Evolutionary conservation across 35 echinoderm and acorn worm species (phyloP).

Genomic region (Stichopus chloronotus): DNA sequence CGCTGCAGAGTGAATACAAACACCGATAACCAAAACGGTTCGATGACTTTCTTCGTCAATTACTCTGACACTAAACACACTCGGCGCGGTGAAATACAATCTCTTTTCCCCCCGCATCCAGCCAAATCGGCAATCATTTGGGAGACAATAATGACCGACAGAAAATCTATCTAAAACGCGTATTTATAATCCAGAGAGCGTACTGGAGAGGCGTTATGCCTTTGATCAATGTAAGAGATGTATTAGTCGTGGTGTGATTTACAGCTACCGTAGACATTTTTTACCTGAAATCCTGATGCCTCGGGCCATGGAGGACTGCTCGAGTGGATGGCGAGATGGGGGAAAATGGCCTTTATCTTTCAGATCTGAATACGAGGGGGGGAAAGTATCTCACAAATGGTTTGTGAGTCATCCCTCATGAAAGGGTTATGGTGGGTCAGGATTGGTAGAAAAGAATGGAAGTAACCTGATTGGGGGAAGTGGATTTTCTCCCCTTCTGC

Average conservation of each 20-base stretch:
- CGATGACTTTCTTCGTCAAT: slow-evolving; percentile 55
- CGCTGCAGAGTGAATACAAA: slow-evolving; percentile 33
- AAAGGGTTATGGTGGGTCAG: slow-evolving; percentile 47
- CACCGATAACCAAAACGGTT: slow-evolving; percentile 43
- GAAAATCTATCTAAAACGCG: slow-evolving; percentile 54
- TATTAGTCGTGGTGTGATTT: slow-evolving; percentile 52
- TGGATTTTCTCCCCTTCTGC: too few species aligned
- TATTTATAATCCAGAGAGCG: slow-evolving; percentile 47
- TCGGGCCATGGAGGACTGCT: slow-evolving; percentile 52
- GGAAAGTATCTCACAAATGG: slow-evolving; percentile 2
- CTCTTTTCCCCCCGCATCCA: slow-evolving; percentile 30
- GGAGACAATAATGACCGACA: slow-evolving; percentile 54
- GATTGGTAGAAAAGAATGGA: background rate
- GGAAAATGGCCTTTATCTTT: slow-evolving; percentile 53
- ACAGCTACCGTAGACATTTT: slow-evolving; percentile 46
- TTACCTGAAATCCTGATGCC: slow-evolving; percentile 32
- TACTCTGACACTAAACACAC: slow-evolving; percentile 55
- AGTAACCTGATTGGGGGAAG: background rate
- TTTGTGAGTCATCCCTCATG: slow-evolving; percentile 24
- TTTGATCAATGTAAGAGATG: slow-evolving; percentile 54
- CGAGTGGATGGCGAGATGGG: slow-evolving; percentile 23
- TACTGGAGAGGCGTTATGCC: slow-evolving; percentile 53
- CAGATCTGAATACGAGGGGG: background rate
- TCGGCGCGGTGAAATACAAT: slow-evolving; percentile 38
- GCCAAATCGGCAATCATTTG: slow-evolving; percentile 57